Evolutionary conservation across 2,113 vertebrate genomes (phyloP), one percentile per base, ranked within the genome.

Genomic region (Megatriorchis doriae): DNA sequence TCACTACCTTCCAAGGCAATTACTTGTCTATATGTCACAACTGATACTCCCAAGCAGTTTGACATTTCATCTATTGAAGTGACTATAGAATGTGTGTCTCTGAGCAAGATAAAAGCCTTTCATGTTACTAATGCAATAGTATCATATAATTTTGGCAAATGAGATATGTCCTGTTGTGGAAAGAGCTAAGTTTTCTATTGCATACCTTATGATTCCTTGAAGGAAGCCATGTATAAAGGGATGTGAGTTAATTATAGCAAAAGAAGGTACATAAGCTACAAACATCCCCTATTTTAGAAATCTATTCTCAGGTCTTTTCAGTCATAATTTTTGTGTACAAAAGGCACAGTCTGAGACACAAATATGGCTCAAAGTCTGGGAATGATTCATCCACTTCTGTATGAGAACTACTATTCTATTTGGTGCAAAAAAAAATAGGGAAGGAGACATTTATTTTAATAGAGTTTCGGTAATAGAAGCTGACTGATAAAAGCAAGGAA

Each of bases 31-130:
- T 90, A 79, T 89, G 94, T 97, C 96, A 94, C 52, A 94, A 90
- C 81, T 94, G 32, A 97, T 96, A 88, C 38, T 88, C 88, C 82
- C 31, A 47, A 92, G 73, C 55, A 95, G 18, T 95, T 93, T 98
- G 88, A 95, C 53, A 90, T 93, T 95, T 96, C 53, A 50, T 77
- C 88, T 94, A 82, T 67, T 97, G 70, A 97, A 98, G 97, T 94
- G 47, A 89, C 68, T 94, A 20, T 50, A 93, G 27, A 81, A 88
- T 92, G 23, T 66, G 34, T 81, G 48, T 96, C 77, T 96, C 83
- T 93, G 74, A 95, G 71, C 43, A 95, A 97, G 91, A 93, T 72
- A 90, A 67, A 97, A 88, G 75, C 59, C 50, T 96, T 97, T 95
- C 71, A 72, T 96, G 86, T 94, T 93, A 73, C 73, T 94, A 88